Evolutionary conservation across 2,113 vertebrate genomes (phyloP).

Genomic region (Microtus ochrogaster): DNA sequence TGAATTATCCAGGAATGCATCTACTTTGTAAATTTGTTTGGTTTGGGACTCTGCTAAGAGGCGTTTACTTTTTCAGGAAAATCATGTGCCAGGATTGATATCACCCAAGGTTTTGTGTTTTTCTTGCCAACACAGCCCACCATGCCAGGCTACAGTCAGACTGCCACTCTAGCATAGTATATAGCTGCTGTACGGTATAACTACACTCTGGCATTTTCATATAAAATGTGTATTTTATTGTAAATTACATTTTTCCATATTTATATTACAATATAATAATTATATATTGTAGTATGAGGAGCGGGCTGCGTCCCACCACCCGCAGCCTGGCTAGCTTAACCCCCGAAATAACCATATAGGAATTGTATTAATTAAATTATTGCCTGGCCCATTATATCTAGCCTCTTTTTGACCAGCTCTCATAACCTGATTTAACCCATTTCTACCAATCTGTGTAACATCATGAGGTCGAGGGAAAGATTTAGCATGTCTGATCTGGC

Average conservation of each 20-base stretch:
- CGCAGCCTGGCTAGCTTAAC: too few relatives aligned
- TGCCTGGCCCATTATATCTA: too few relatives aligned
- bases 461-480: too few relatives aligned
- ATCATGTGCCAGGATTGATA: neutral
- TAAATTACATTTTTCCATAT: neutral
- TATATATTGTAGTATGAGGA: neutral
- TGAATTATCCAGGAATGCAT: slow-evolving; percentile 55
- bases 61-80: slow-evolving; percentile 54
- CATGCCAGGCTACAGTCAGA: neutral
- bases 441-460: too few relatives aligned
- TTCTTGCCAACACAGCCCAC: neutral
- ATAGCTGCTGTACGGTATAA: neutral
- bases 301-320: too few relatives aligned
- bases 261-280: neutral
- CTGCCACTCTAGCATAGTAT: neutral
- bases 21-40: slow-evolving; percentile 64
- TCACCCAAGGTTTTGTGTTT: neutral
- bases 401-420: too few relatives aligned
- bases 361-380: too few relatives aligned
- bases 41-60: slow-evolving; percentile 54
- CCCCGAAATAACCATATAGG: too few relatives aligned
- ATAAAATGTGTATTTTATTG: neutral
- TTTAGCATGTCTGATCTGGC: too few relatives aligned
- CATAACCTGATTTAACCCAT: too few relatives aligned
- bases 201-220: neutral